These are phyloP conservation scores for Alosa alosa DNA, from an alignment of 2,113 vertebrate species.

Conservation along the genomic window DNA sequence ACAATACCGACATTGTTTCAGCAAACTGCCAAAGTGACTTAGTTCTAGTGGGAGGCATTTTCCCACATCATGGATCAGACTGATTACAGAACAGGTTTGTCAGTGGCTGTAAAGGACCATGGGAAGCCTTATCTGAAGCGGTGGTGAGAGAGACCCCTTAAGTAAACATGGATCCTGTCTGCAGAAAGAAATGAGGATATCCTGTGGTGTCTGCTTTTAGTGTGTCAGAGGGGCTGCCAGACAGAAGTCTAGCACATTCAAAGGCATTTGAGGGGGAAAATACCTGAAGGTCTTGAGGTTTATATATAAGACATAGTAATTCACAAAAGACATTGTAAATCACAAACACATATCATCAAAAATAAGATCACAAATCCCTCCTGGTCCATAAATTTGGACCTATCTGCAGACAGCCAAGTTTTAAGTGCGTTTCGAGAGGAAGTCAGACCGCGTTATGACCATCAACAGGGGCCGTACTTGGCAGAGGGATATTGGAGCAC, in stretches of 20 bases:
- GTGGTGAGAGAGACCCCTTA: conserved; percentile 37
- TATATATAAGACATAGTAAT: neutral
- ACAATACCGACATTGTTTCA: neutral
- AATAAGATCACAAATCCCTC: conserved; percentile 5
- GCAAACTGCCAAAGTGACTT: conserved; percentile 30
- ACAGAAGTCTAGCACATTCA: neutral
- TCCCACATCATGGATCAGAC: conserved; percentile 47
- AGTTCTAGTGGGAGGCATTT: conserved; percentile 48
- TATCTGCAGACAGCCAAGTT: neutral
- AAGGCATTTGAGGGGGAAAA: neutral
- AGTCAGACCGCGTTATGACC: conserved; percentile 1
- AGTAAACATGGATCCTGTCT: conserved; percentile 32
- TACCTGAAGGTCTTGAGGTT: conserved; percentile 5
- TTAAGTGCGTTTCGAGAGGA: conserved; percentile 14
- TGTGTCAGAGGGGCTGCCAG: conserved; percentile 36
- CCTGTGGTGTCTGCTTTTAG: conserved; percentile 1
- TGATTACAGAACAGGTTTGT: conserved; percentile 46
- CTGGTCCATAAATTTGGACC: neutral
- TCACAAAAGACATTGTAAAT: neutral
- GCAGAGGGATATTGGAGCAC: conserved; percentile 35
- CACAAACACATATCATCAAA: conserved; percentile 7
- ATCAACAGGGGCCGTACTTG: conserved; percentile 34
- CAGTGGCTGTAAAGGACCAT: conserved; percentile 39
- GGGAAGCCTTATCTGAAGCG: conserved; percentile 38
- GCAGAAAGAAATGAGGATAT: conserved; percentile 31